Evolutionary conservation across 2,113 vertebrate species (phyloP).

Genomic region (Chlorodrepanis virens): DNA sequence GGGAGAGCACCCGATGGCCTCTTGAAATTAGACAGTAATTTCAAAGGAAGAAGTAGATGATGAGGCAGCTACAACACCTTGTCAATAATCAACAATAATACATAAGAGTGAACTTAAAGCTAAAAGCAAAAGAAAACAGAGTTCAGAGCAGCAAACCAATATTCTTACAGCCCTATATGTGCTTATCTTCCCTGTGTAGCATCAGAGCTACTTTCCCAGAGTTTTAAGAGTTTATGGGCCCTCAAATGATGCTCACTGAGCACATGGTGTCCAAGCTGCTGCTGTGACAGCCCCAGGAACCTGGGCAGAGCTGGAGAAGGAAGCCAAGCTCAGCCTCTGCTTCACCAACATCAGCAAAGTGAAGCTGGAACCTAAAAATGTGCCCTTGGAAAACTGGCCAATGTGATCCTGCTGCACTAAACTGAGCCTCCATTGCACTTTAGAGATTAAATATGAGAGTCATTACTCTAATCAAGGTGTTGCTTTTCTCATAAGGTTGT

Average conservation of each 20-base stretch:
- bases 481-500: neutral
- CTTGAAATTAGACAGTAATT: neutral
- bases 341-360: neutral
- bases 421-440: neutral
- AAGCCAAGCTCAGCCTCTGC: neutral
- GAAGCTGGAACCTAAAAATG: neutral
- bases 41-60: neutral
- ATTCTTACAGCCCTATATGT: fast-evolving
- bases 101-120: neutral
- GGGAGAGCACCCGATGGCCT: neutral
- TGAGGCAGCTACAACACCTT: neutral
- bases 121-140: neutral
- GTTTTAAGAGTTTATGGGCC: neutral
- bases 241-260: neutral
- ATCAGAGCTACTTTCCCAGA: neutral
- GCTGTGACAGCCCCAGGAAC: neutral
- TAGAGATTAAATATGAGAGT: neutral
- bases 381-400: neutral
- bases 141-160: neutral
- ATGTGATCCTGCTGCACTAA: neutral
- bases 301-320: neutral
- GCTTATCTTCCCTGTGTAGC: neutral
- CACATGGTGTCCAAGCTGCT: neutral
- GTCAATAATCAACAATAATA: neutral
- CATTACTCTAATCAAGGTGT: neutral